Base-by-base conservation (phyloP, 1,140 invertebrate genomes). In the Anoplolepis gracilipes region DNA sequence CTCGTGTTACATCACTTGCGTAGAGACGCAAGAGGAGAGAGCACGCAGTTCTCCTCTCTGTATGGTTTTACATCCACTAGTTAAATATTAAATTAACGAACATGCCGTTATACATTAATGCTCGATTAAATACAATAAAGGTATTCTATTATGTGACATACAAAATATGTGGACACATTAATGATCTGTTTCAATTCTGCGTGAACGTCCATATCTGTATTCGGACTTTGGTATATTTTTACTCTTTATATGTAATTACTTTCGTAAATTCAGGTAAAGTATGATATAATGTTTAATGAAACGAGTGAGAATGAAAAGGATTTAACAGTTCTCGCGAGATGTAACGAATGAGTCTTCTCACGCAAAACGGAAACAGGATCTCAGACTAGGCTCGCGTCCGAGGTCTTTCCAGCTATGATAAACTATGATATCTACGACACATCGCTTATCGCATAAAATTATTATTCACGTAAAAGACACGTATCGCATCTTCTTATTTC, bases 311-410 rank as follows among this genome's bases (percentile, higher is more conserved):
- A 30, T 19, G 13, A n/a, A 19, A 25, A 13, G 33, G 39, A n/a
- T 46, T 70, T n/a, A 33, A 30, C 42, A 59, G 22, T 39, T 4
- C 61, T 62, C 25, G 49, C 59, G 33, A 64, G 46, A 82, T 39
- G 22, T 16, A 39, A 79, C 42, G 53, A 70, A 19, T 84, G 57
- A 72, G 30, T 57, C 53, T 85, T 88, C 85, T 65, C 86, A 77
- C 86, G 88, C 85, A 89, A 82, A 89, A 92, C 87, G 84, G 73
- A 92, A 89, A 90, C 92, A 91, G 92, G 88, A 90, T 92, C 91
- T 90, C 90, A 89, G 93, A 94, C 92, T 94, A 93, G 93, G 92
- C 90, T 92, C 88, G 84, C 81, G 87, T 90, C 91, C 91, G 88
- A 88, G 65, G 84, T 90, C 89, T 89, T 89, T 70, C 88, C 77